phyloP scores from a whole-genome alignment of 92 coral and sea anemone genomes.

The Meandrina meandrites region DNA sequence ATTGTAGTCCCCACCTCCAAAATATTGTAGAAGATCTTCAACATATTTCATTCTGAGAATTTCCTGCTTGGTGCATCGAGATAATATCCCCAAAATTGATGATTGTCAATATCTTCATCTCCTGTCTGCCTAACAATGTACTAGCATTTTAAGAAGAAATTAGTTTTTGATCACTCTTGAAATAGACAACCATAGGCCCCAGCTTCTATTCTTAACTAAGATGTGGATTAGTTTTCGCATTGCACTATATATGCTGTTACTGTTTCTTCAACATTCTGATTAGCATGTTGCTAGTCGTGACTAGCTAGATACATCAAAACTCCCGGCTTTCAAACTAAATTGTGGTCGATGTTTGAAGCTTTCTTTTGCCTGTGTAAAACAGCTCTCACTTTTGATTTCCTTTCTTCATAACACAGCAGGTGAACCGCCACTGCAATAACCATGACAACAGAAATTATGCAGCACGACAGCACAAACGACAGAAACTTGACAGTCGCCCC shows the following conservation, averaged over 20 bases:
- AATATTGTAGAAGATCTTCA: too few relatives aligned
- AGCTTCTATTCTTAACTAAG: background rate
- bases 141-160: too few relatives aligned
- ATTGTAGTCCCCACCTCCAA: too few relatives aligned
- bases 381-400: conserved; percentile 15
- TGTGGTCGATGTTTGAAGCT: background rate
- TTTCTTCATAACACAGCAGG: conserved; percentile 36
- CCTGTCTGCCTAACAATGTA: too few relatives aligned
- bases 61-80: too few relatives aligned
- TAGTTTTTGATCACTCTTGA: too few relatives aligned
- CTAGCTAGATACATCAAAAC: too few relatives aligned
- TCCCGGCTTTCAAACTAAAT: conserved; percentile 12
- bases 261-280: background rate
- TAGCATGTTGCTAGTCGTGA: background rate
- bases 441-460: conserved; percentile 49
- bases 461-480: conserved; percentile 55
- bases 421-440: conserved; percentile 63
- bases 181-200: too few relatives aligned
- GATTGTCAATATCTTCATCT: too few relatives aligned
- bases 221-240: background rate
- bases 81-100: too few relatives aligned
- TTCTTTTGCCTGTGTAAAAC: conserved; percentile 8
- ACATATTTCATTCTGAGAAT: too few relatives aligned
- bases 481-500: conserved; percentile 55
- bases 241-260: background rate